These are phyloP conservation scores for Loriculus beryllinus DNA, from an alignment of 2,797 vertebrate species.

Conservation along the genomic window DNA sequence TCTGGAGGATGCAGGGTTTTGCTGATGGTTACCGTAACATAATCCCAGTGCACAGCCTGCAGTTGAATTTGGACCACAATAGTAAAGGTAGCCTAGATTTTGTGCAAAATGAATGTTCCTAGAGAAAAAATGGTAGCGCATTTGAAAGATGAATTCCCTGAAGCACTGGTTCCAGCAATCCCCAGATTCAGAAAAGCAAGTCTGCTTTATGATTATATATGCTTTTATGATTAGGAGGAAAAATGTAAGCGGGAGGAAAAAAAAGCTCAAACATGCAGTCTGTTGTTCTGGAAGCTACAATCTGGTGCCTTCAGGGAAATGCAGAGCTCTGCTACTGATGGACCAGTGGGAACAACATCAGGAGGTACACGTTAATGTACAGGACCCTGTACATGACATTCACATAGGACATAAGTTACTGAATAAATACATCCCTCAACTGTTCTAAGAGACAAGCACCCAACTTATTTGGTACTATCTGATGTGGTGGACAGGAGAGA, in stretches of 20 bases:
- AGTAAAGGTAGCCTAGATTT: not conserved
- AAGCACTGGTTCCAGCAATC: not conserved
- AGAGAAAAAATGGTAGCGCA: not conserved
- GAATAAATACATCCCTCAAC: not conserved
- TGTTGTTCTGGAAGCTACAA: not conserved
- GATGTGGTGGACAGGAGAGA: not conserved
- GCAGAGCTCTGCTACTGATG: not conserved
- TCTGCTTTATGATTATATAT: not conserved
- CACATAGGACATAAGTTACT: fast-evolving
- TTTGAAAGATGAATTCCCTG: not conserved
- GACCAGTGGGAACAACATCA: fast-evolving
- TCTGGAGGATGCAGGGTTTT: not conserved
- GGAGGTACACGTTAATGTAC: not conserved
- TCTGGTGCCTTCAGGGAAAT: not conserved
- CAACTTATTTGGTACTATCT: not conserved
- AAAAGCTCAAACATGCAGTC: not conserved
- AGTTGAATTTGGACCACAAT: not conserved
- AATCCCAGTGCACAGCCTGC: not conserved
- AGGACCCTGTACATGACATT: not conserved
- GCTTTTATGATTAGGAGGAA: not conserved
- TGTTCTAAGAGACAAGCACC: not conserved
- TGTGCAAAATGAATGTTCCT: not conserved
- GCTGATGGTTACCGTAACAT: not conserved
- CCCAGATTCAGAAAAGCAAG: not conserved
- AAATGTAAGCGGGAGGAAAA: not conserved